These are phyloP conservation scores for Antrozous pallidus DNA, from an alignment of 2,797 vertebrate genomes.

Conservation along the genomic window DNA sequence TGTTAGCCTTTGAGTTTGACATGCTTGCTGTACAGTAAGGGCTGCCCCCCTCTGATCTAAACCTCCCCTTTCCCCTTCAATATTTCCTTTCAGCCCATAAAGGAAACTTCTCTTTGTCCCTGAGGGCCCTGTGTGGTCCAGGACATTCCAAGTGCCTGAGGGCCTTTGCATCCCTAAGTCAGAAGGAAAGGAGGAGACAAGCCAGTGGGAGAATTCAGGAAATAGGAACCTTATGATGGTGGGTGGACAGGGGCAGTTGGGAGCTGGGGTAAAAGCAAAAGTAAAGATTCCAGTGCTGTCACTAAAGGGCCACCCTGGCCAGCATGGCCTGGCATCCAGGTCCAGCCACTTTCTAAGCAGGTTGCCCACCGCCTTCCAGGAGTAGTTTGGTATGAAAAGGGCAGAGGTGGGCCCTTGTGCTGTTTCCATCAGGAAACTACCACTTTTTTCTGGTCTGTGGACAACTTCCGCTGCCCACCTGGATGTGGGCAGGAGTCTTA, in stretches of 20 bases:
- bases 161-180: not conserved
- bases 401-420: not conserved
- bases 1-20: too few species aligned
- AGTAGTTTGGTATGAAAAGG: not conserved
- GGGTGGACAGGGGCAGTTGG: not conserved
- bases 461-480: not conserved
- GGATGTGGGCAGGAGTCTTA: not conserved
- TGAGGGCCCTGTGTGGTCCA: not conserved
- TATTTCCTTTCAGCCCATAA: not conserved
- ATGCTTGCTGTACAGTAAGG: not conserved
- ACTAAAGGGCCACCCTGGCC: not conserved
- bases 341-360: not conserved
- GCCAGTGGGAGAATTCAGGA: not conserved
- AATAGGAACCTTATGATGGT: not conserved
- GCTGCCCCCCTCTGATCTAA: not conserved
- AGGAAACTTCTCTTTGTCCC: not conserved
- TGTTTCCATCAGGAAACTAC: not conserved
- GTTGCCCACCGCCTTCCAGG: not conserved
- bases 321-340: not conserved
- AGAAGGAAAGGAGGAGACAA: not conserved
- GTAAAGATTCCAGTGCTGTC: not conserved
- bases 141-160: not conserved
- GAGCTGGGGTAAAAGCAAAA: not conserved
- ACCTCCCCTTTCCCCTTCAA: not conserved
- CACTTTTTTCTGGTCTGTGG: not conserved